Percentiles rank a stretch among this genome's conserved stretches.
Evolutionary conservation across 2,797 vertebrate genomes (phyloP).

Genomic region (Carapus acus): DNA sequence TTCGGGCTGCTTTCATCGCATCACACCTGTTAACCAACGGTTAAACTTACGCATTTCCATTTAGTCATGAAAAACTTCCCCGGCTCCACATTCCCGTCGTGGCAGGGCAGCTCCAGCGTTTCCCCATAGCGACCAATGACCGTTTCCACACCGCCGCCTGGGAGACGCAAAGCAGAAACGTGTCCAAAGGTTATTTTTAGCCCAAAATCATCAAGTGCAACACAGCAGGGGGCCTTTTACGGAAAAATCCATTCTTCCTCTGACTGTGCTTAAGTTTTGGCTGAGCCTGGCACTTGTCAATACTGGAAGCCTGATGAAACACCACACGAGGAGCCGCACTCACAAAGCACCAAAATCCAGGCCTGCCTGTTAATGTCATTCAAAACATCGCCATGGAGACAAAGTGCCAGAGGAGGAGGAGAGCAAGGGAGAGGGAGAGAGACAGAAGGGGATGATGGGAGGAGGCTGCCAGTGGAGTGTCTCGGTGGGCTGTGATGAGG

Average conservation of each 20-base stretch:
- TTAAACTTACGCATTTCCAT: constrained; percentile 77
- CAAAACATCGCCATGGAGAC: constrained; percentile 65
- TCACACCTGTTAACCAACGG: constrained; percentile 53
- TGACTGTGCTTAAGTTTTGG: constrained; percentile 3
- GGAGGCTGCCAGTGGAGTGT: constrained; percentile 38
- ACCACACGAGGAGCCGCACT: no score
- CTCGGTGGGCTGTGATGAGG: constrained; percentile 48
- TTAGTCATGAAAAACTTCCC: constrained; percentile 50
- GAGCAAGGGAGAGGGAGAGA: constrained; percentile 2
- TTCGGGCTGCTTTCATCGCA: constrained; percentile 41
- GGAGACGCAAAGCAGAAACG: constrained; percentile 27
- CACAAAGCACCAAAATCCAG: constrained; percentile 18
- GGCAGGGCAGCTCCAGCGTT: constrained; percentile 69
- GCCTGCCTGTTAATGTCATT: constrained; percentile 47
- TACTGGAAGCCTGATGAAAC: constrained; percentile 14
- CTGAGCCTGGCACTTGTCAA: constrained; percentile 27
- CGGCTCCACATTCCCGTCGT: constrained; percentile 27
- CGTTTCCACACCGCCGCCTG: constrained; percentile 48
- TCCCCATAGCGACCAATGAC: constrained; percentile 62
- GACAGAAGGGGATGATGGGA: constrained; percentile 11
- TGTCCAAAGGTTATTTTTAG: constrained; percentile 31
- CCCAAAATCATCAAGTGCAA: constrained; percentile 18
- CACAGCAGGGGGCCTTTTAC: constrained; percentile 24
- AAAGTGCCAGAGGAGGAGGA: constrained; percentile 51
- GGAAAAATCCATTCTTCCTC: constrained; percentile 32